phyloP scores from a whole-genome alignment of 2,113 vertebrate genomes.

The Cettia cetti region DNA sequence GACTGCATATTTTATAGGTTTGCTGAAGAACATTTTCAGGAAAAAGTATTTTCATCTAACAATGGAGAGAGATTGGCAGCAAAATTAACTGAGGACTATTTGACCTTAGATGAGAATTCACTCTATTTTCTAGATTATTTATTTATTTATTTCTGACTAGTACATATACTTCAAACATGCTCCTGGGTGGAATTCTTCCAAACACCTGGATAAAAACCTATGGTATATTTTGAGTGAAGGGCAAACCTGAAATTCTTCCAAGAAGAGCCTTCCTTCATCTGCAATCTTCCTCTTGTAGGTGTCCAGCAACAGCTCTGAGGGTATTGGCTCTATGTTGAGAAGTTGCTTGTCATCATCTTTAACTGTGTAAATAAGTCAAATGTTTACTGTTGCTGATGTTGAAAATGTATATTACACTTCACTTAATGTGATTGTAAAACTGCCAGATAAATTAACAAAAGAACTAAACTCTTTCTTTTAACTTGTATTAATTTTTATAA shows the following conservation, averaged over 20 bases:
- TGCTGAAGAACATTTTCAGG: background rate
- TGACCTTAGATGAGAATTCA: background rate
- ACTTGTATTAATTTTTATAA: background rate
- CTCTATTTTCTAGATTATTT: background rate
- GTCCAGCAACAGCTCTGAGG: constrained; percentile 81
- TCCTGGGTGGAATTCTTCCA: background rate
- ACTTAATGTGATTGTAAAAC: background rate
- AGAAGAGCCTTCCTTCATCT: constrained; percentile 91
- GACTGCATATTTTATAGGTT: background rate
- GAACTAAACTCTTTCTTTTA: background rate
- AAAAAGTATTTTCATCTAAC: background rate
- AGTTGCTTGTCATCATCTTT: constrained; percentile 83
- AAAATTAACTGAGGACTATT: background rate
- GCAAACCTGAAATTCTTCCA: constrained; percentile 95
- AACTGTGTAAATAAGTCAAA: background rate
- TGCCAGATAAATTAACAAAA: background rate
- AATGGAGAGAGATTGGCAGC: background rate
- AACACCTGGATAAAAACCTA: background rate
- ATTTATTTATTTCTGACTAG: background rate
- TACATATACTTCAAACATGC: background rate
- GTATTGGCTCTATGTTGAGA: constrained; percentile 87
- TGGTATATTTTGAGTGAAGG: background rate
- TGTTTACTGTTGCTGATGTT: background rate
- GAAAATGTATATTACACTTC: background rate
- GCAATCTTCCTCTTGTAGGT: constrained; percentile 89